A percentile compares a stretch with the other conserved stretches of the same genome.
Evolutionary conservation across 1,140 invertebrate species (phyloP).

Genomic region (Lepidurus apus): DNA sequence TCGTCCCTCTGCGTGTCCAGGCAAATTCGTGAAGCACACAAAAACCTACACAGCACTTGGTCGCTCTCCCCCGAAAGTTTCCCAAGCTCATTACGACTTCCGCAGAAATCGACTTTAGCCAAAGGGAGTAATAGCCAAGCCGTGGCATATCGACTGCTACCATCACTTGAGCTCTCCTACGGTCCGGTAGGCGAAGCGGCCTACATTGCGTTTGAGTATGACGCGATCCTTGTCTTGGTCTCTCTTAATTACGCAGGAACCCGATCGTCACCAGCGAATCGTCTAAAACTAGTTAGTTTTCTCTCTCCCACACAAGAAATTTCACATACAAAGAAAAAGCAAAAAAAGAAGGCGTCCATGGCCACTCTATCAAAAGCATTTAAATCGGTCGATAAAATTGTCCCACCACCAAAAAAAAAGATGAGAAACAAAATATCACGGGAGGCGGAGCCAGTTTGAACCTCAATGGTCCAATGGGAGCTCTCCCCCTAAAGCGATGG

Average conservation of each 20-base stretch:
- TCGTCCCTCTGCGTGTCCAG: too few species aligned
- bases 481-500: background rate
- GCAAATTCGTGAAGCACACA: too few species aligned
- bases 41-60: too few species aligned
- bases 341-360: background rate
- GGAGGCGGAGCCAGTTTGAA: background rate
- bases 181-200: background rate
- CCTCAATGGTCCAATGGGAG: background rate
- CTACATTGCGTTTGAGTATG: background rate
- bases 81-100: conserved; percentile 14
- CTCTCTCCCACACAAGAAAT: background rate
- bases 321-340: background rate
- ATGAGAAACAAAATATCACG: background rate
- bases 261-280: background rate
- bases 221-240: background rate
- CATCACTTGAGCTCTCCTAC: background rate
- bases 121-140: background rate
- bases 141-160: background rate
- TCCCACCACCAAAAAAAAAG: background rate
- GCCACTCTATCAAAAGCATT: background rate
- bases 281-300: background rate
- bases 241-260: background rate
- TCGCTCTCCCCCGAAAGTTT: background rate
- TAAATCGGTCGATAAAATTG: conserved; percentile 11
- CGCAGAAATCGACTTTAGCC: background rate